These are phyloP conservation scores for Cairina moschata DNA, from an alignment of 2,113 vertebrate genomes.

Conservation along the genomic window DNA sequence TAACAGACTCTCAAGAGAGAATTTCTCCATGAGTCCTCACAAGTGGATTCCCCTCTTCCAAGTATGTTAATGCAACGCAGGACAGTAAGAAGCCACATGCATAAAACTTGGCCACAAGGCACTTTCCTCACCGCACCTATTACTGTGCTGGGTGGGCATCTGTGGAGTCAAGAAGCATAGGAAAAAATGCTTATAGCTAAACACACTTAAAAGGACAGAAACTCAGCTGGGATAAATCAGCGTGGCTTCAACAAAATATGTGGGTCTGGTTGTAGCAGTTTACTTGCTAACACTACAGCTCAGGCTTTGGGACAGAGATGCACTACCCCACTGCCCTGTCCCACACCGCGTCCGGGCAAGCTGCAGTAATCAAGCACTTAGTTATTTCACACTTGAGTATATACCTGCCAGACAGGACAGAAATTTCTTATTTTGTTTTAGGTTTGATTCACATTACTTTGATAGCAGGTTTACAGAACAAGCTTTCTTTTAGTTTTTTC, in stretches of 20 bases:
- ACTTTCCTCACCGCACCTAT: not conserved
- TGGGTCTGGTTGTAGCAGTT: not conserved
- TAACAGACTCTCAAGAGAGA: not conserved
- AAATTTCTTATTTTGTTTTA: not conserved
- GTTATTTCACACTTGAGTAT: not conserved
- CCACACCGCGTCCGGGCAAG: rapidly evolving
- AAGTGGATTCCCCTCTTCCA: not conserved
- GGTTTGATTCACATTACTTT: not conserved
- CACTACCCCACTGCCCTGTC: not conserved
- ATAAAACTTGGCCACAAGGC: not conserved
- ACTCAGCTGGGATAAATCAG: not conserved
- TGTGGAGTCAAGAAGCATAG: not conserved
- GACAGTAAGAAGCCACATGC: not conserved
- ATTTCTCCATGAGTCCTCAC: not conserved
- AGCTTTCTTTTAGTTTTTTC: not conserved
- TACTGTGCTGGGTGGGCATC: not conserved
- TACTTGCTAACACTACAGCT: not conserved
- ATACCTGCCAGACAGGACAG: not conserved
- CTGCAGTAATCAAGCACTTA: not conserved
- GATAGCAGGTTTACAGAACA: not conserved
- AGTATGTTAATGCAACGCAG: rapidly evolving
- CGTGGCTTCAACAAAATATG: not conserved
- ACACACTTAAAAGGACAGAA: not conserved
- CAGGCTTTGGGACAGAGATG: not conserved
- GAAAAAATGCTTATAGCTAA: not conserved